Evolutionary conservation across 2,113 vertebrate species (phyloP), one percentile per base, ranked within the genome.

Genomic region (Myotis davidii): DNA sequence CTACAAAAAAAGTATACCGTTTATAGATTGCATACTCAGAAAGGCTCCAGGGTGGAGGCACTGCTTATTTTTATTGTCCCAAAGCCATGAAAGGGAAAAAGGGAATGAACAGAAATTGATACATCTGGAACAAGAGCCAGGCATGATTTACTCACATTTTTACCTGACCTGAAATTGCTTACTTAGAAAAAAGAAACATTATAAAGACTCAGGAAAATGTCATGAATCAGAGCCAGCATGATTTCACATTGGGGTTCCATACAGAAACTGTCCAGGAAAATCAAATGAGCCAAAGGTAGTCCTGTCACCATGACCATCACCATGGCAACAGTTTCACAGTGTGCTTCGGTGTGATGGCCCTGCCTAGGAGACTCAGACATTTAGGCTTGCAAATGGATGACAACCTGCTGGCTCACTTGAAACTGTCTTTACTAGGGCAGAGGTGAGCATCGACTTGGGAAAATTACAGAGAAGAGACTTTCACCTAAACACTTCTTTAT

Each of bases 141-240:
- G 95, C 98, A 95, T 98, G 98, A 98, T 98, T 98, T 98, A 98
- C 98, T 98, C 94, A 97, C 96, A 98, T 98, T 98, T 98, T 98
- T 98, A 98, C 97, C 97, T 97, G 95, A 98, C 96, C 96, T 97
- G 97, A 98, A 98, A 98, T 98, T 98, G 94, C 96, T 98, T 97
- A 97, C 96, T 98, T 96, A 98, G 96, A 98, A 94, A 98, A 76
- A 97, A 97, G 98, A 98, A 98, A 97, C 82, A 97, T 97, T 97
- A 97, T 96, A 91, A 95, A 95, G 74, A 83, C 94, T 94, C 74
- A 32, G 96, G 92, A 91, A 97, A 98, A 97, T 95, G 96, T 94
- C 94, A 95, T 91, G 96, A 98, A 92, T 96, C 94, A 93, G 70
- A 92, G 95, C 90, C 94, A 97, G 94, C 45, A 17, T 96, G 95